Conservation (phyloP, 2,888 invertebrate genomes). For the Aradus depressus region DNA sequence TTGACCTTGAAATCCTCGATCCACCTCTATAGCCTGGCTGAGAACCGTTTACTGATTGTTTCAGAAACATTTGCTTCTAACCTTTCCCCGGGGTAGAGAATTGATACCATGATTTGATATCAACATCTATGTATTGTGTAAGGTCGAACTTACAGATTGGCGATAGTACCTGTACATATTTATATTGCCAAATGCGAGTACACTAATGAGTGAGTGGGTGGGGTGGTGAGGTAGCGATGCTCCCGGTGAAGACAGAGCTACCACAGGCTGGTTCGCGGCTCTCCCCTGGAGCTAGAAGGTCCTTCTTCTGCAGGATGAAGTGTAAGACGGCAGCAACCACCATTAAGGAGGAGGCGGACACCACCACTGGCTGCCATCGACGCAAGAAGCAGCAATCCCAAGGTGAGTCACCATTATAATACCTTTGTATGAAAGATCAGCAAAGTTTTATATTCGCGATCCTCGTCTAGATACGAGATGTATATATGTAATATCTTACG, state of each 20-base stretch:
- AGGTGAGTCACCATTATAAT: too few species aligned
- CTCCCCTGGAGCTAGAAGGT: conserved; percentile 79
- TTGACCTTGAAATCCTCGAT: too few species aligned
- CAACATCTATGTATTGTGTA: background rate
- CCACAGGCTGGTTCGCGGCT: conserved; percentile 64
- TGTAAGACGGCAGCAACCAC: conserved; percentile 46
- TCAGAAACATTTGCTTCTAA: too few species aligned
- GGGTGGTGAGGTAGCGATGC: conserved; percentile 54
- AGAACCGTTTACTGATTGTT: too few species aligned
- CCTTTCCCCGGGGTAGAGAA: background rate
- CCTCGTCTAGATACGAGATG: too few species aligned
- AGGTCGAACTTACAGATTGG: too few species aligned
- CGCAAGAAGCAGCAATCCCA: conserved; percentile 51
- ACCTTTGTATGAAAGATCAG: too few species aligned
- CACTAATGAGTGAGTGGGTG: background rate
- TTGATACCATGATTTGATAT: background rate
- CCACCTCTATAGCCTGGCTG: too few species aligned
- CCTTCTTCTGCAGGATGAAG: conserved; percentile 91
- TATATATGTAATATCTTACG: too few species aligned
- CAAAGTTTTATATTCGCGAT: too few species aligned
- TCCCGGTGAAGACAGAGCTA: conserved; percentile 77
- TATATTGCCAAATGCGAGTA: too few species aligned
- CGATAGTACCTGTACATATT: too few species aligned
- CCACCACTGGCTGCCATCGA: conserved; percentile 46
- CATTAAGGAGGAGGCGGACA: conserved; percentile 62